Evolutionary conservation across 1,140 invertebrate genomes (phyloP).

Genomic region (Pollicipes pollicipes): DNA sequence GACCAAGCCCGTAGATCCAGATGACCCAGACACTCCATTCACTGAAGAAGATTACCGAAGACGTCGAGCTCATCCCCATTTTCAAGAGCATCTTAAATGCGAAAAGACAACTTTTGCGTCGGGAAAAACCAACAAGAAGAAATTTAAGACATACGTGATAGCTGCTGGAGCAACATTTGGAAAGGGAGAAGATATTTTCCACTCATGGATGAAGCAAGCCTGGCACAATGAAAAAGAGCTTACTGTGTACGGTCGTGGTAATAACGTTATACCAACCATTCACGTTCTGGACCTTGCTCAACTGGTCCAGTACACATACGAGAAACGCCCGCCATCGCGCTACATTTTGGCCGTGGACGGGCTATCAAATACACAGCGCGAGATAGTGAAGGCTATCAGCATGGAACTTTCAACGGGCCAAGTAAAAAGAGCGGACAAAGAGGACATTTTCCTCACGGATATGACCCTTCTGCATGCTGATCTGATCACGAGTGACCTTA

Average conservation of each 20-base stretch:
- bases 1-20: background rate
- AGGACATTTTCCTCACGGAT: background rate
- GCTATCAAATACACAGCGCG: background rate
- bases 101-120: background rate
- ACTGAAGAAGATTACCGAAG: slow-evolving; percentile 17
- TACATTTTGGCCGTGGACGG: slow-evolving; percentile 4
- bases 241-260: background rate
- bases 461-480: background rate
- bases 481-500: background rate
- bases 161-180: background rate
- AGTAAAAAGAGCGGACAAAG: background rate
- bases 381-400: background rate
- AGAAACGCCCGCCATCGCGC: background rate
- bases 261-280: background rate
- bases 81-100: slow-evolving; percentile 2
- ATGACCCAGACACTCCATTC: background rate
- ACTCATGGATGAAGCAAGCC: slow-evolving; percentile 2
- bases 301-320: background rate
- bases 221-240: background rate
- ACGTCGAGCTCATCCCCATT: slow-evolving; percentile 7
- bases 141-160: background rate
- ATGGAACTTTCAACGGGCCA: background rate
- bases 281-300: background rate
- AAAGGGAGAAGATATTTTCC: background rate
- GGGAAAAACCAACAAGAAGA: background rate